These are phyloP conservation scores for Cololabis saira DNA, from an alignment of 2,113 vertebrate genomes.

Conservation along the genomic window DNA sequence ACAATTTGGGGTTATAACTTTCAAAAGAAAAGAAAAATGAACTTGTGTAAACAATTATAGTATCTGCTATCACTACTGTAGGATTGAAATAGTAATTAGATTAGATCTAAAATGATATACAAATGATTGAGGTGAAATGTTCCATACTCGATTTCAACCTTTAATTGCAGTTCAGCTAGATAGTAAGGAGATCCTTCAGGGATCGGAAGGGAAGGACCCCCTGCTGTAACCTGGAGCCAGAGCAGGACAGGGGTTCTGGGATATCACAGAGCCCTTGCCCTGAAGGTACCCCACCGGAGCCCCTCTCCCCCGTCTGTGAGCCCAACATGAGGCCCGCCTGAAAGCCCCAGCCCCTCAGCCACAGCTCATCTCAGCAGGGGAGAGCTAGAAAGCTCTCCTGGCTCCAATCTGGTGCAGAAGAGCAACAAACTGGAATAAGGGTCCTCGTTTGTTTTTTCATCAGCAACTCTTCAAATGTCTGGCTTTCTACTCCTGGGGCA, in stretches of 20 bases:
- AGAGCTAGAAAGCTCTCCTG: conserved; percentile 50
- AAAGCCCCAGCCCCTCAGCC: conserved; percentile 33
- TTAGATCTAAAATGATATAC: too few species aligned
- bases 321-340: conserved; percentile 54
- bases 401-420: conserved; percentile 57
- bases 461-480: conserved; percentile 46
- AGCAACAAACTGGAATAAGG: conserved; percentile 70
- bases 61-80: too few species aligned
- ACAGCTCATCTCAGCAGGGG: conserved; percentile 71
- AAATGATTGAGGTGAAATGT: conserved; percentile 16
- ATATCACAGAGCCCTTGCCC: conserved; percentile 54
- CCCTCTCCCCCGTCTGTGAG: conserved; percentile 30
- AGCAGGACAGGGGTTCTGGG: conserved; percentile 71
- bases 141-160: conserved; percentile 35
- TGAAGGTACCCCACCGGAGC: conserved; percentile 44
- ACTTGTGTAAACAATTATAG: too few species aligned
- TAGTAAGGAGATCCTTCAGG: conserved; percentile 40
- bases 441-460: conserved; percentile 64
- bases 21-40: not conserved
- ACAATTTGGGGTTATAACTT: conserved; percentile 17
- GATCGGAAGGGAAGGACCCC: conserved; percentile 31
- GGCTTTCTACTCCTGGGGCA: conserved; percentile 35
- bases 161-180: conserved; percentile 66
- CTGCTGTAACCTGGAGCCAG: conserved; percentile 65
- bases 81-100: too few species aligned